Evolutionary conservation across 64 coral and sea anemone species (phyloP), one percentile per base, ranked within the genome.

Genomic region (Porites australiensis): DNA sequence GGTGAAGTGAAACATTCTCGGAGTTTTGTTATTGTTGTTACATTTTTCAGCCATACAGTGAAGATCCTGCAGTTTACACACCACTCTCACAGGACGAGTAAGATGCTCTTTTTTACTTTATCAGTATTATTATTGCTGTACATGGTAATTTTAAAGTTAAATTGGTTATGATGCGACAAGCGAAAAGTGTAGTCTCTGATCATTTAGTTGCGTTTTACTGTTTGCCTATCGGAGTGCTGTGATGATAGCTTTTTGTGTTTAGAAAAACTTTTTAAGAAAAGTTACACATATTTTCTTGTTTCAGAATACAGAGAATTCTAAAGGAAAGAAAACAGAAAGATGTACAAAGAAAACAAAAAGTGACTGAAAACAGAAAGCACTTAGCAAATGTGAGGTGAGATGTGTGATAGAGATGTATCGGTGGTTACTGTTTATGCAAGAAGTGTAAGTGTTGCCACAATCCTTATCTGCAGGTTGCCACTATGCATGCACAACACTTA

Each of bases 1-100:
- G 27, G 27, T 37, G 27, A 37, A 37, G 27, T 37, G 27, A 37
- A 37, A 37, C 27, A 37, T 37, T 37, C 27, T 37, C 27, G 0
- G 27, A 37, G 27, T 37, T 37, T 37, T 37, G 1, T 37, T 0
- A 37, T 37, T 72, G 18, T 83, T 45, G 14, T 8, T 79, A 64
- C 18, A 67, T n/a, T 84, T 62, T 22, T 53, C 79, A 99, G 98
- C 82, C 94, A 7, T 99, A 99, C 65, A 99, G 94, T 86, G 98
- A 99, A 75, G 98, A 99, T 71, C 98, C 98, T 53, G 98, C 98
- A 70, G 78, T 93, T 53, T 99, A 99, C 62, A 94, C 91, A 78
- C 98, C 98, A 18, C 65, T 95, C 3, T 96, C 98, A 52, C 94
- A 99, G 81, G 98, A 99, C 72, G 98, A 99, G 98, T 99, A 94